Conservation (phyloP, 1,140 invertebrate species). For the Psilanteris sp. region DNA sequence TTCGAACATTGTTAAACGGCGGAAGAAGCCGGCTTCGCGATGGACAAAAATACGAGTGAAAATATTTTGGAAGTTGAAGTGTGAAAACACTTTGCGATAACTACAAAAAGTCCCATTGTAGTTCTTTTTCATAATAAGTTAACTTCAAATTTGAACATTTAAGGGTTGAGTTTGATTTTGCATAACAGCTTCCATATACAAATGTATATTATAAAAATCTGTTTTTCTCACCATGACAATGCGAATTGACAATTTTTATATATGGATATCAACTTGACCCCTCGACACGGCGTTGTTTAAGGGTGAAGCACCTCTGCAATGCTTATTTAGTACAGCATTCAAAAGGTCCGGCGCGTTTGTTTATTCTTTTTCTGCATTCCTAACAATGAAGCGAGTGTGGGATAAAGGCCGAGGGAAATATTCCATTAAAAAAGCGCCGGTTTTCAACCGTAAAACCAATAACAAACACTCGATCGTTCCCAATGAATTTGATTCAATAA, state of each 20-base stretch:
- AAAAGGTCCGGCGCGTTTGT: constrained; percentile 53
- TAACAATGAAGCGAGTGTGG: constrained; percentile 53
- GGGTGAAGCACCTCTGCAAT: constrained; percentile 58
- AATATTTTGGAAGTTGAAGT: constrained; percentile 24
- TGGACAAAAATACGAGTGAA: constrained; percentile 10
- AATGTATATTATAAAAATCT: constrained; percentile 42
- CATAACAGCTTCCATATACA: constrained; percentile 20
- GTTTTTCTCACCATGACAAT: constrained; percentile 46
- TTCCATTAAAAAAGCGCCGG: constrained; percentile 35
- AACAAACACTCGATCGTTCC: too few species aligned
- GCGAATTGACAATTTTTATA: constrained; percentile 52
- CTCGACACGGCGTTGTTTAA: constrained; percentile 42
- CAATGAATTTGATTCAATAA: too few species aligned
- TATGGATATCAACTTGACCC: constrained; percentile 57
- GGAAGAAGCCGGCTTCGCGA: background rate
- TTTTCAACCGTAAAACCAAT: constrained; percentile 38
- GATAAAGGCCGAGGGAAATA: constrained; percentile 44
- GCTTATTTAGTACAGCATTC: constrained; percentile 56
- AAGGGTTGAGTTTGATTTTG: constrained; percentile 25
- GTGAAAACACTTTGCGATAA: constrained; percentile 14
- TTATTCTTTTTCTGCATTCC: constrained; percentile 53
- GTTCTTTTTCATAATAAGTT: constrained; percentile 7
- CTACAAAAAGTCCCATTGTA: constrained; percentile 3
- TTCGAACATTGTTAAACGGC: background rate
- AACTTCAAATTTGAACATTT: constrained; percentile 16